phyloP scores from a whole-genome alignment of 2,888 invertebrate species.

The Cordilura impudica region DNA sequence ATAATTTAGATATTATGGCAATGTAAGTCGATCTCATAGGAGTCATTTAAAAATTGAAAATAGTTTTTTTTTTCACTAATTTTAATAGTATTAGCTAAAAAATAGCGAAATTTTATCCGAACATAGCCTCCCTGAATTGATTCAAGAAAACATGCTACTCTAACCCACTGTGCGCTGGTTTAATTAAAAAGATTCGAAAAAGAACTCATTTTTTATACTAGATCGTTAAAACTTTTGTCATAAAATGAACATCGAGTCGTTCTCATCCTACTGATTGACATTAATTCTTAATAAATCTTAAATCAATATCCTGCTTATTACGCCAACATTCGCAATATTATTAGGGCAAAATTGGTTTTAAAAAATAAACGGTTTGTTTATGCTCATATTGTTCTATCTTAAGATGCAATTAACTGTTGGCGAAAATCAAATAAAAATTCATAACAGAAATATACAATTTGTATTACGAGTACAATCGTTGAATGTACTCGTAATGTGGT shows the following conservation, averaged over 20 bases:
- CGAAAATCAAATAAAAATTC: slow-evolving; percentile 43
- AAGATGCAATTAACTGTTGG: slow-evolving; percentile 58
- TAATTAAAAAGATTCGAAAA: no score
- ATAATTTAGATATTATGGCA: no score
- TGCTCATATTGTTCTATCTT: slow-evolving; percentile 34
- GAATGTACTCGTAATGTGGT: slow-evolving; percentile 49
- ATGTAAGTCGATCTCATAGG: no score
- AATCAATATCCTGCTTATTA: slow-evolving; percentile 42
- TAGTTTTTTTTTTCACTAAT: no score
- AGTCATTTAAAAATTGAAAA: no score
- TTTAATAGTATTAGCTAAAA: no score
- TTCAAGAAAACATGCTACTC: no score
- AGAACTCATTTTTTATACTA: no score
- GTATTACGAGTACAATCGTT: not conserved
- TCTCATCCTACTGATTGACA: slow-evolving; percentile 5
- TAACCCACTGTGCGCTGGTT: no score
- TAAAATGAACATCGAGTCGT: slow-evolving; percentile 24
- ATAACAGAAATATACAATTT: not conserved
- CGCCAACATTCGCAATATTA: slow-evolving; percentile 5
- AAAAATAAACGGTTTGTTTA: slow-evolving; percentile 9
- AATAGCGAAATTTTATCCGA: no score
- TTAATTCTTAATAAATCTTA: slow-evolving; percentile 4
- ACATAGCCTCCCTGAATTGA: no score
- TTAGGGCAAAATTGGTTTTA: slow-evolving; percentile 34
- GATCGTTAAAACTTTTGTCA: no score